Evolutionary conservation across 2,797 vertebrate species (phyloP), one percentile per base, ranked within the genome.

Genomic region (Etheostoma perlongum): DNA sequence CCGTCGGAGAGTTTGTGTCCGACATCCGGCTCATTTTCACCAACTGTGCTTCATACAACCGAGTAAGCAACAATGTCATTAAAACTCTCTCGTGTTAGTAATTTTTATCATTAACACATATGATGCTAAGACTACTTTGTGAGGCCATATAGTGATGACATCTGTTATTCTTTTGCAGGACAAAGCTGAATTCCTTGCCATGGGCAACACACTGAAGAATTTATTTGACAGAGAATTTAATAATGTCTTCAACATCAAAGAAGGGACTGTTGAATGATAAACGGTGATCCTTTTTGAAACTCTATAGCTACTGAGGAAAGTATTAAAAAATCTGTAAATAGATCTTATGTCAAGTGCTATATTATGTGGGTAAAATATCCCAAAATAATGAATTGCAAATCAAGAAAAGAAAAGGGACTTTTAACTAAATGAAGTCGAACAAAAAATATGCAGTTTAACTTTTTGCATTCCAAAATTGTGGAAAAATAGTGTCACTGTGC

Each of bases 211-310:
- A 27, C 79, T 95, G 48, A 85, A 78, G 30, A n/a, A 85, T 46
- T 54, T 89, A 18, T 95, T 95, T 84, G 76, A 94, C 3, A 4
- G 2, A 25, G 84, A 93, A 72, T 90, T 95, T 21, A 79, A 63
- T 44, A 87, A 27, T 0, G 75, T 85, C 60, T 94, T 95, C 73
- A 83, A 75, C 59, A 89, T 95, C 61, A 9, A 23, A 8, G 55
- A 85, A 48, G 23, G 79, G 36, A 46, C 36, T 16, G 33, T 1
- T 47, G 42, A 65, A 13, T 11, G 4, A 21, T 0, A 4, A 33
- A 57, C 53, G 40, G 42, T 42, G 11, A 47, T n/a, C 18, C 1
- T 10, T 25, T 58, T 23, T 23, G 16, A 48, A 9, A 66, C 33
- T 58, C 30, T 7, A 18, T 5, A 30, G 16, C 15, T 23, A 7